Percentiles rank a stretch among this genome's conserved stretches.
Conservation (phyloP, 37 sponge, comb jelly and placozoan species). For the Tethya wilhelma region DNA sequence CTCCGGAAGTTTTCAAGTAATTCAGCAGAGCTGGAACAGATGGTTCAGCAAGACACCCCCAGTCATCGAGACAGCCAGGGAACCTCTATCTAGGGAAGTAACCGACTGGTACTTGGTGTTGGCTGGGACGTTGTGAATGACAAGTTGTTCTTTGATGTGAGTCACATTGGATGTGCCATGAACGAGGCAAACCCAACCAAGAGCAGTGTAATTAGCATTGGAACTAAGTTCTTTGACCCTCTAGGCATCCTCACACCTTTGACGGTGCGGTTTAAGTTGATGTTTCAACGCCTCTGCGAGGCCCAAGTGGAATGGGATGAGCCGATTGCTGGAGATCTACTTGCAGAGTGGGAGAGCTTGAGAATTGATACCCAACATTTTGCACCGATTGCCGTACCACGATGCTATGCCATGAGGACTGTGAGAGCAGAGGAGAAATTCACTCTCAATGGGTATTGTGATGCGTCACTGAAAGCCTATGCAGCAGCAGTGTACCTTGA, state of each 20-base stretch:
- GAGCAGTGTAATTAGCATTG: neutral
- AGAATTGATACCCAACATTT: no score
- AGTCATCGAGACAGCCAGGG: neutral
- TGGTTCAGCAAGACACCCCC: neutral
- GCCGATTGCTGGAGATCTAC: no score
- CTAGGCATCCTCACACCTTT: conserved; percentile 6
- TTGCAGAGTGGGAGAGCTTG: no score
- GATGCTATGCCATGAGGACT: no score
- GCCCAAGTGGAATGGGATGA: neutral
- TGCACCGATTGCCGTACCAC: no score
- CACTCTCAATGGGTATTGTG: no score
- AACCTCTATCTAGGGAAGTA: neutral
- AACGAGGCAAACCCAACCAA: neutral
- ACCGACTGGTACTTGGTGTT: neutral
- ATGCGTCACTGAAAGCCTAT: no score
- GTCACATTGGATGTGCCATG: neutral
- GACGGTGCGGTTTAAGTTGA: neutral
- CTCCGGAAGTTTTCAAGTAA: conserved; percentile 12
- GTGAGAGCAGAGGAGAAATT: no score
- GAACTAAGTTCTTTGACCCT: conserved; percentile 2
- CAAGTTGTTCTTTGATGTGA: neutral
- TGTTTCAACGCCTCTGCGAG: neutral
- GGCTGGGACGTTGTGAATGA: conserved; percentile 1
- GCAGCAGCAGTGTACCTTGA: no score
- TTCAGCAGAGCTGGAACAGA: neutral